Conservation (phyloP, 2,797 vertebrate species). For the Myotis myotis region DNA sequence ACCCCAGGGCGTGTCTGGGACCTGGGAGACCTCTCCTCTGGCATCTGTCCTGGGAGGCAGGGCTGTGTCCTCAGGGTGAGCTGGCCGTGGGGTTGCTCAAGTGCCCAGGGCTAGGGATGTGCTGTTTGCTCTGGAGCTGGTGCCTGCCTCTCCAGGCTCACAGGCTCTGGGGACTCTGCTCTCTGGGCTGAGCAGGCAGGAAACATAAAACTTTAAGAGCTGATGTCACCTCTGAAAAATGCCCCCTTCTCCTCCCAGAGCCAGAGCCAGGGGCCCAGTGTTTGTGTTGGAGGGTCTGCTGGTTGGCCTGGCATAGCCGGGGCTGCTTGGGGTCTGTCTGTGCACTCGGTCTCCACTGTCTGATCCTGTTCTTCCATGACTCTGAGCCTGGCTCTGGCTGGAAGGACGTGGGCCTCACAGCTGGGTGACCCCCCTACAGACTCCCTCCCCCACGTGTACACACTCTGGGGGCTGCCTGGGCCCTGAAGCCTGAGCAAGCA, state of each 20-base stretch:
- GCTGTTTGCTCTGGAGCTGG: background rate
- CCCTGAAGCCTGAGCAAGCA: background rate
- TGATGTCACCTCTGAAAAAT: constrained; percentile 84
- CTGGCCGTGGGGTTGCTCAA: background rate
- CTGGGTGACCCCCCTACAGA: background rate
- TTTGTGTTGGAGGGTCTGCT: constrained; percentile 79
- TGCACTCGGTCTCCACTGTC: background rate
- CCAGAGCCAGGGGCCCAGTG: constrained; percentile 64
- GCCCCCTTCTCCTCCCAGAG: constrained; percentile 62
- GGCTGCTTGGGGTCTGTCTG: constrained; percentile 74
- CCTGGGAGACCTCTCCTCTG: background rate
- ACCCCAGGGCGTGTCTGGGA: background rate
- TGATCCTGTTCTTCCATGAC: background rate
- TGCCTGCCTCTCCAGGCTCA: background rate
- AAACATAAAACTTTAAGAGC: constrained; percentile 81
- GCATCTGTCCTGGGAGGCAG: background rate
- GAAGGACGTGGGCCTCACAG: background rate
- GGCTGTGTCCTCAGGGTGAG: background rate
- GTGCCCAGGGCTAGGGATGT: background rate
- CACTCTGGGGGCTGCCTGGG: background rate
- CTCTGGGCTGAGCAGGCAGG: constrained; percentile 77
- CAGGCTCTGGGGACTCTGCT: constrained; percentile 60
- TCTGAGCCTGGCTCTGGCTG: background rate
- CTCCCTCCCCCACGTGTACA: background rate
- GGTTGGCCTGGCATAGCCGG: constrained; percentile 70